Evolutionary conservation across 2,888 invertebrate species (phyloP).

Genomic region (Thereva unica): DNA sequence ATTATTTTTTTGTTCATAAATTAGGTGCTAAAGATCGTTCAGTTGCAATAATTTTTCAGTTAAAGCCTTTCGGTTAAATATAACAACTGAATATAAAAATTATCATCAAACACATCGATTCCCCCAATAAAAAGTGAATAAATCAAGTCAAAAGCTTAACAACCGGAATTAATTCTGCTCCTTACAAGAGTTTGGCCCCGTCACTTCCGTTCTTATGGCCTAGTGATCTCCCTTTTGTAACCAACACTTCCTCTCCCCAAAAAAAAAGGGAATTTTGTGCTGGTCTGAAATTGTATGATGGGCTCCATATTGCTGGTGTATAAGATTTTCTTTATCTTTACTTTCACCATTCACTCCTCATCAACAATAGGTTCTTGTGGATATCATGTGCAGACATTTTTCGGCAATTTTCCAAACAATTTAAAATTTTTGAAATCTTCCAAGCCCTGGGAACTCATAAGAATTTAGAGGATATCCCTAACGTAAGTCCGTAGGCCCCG

Average conservation of each 20-base stretch:
- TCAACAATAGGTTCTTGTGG: constrained; percentile 27
- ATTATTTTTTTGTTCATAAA: not conserved
- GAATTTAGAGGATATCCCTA: constrained; percentile 14
- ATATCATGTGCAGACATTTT: constrained; percentile 35
- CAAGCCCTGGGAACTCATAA: constrained; percentile 2
- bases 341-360: constrained; percentile 25
- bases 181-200: not conserved
- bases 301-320: too few species aligned
- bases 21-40: too few species aligned
- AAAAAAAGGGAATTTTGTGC: too few species aligned
- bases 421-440: constrained; percentile 32
- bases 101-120: constrained; percentile 22
- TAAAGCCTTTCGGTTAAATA: too few species aligned
- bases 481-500: constrained; percentile 5
- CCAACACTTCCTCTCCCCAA: too few species aligned
- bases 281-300: too few species aligned
- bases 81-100: not conserved
- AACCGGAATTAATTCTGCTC: constrained; percentile 26
- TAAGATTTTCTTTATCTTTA: constrained; percentile 24
- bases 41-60: too few species aligned
- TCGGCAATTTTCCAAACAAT: constrained; percentile 34
- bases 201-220: not conserved
- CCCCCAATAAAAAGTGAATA: constrained; percentile 25
- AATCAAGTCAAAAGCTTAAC: constrained; percentile 33
- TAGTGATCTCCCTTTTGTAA: too few species aligned